Base-by-base conservation (phyloP, 2,888 invertebrate genomes). In the Ecdyonurus torrentis region DNA sequence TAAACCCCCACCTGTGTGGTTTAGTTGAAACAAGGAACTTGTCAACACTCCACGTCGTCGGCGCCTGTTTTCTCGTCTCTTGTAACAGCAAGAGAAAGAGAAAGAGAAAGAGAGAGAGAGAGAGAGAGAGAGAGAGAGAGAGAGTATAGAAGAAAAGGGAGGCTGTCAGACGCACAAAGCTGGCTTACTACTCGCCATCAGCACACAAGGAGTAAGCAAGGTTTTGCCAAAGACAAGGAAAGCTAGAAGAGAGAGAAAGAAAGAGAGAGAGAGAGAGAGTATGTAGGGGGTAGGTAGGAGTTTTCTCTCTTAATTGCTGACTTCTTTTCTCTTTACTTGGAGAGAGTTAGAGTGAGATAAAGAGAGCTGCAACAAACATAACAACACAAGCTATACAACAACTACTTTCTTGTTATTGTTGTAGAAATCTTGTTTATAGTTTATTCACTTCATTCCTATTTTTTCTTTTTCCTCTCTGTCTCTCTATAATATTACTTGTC, bases 101-200 rank as follows among this genome's bases (percentile, higher is more conserved):
- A 10, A 15, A 37, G 37, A 5, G 37, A 5, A 10, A 37, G 37
- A 37, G 15, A 37, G 37, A 37, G 37, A 37, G 37, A 37, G 37
- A 37, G 37, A 37, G 37, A 37, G 37, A 37, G 37, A 37, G 37
- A 37, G 37, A 37, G 37, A 37, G 37, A 15, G 37, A 15, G 37
- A 10, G 37, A 15, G 37, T 5, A 10, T 37, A 15, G 37, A 55
- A 55, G 55, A 55, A 20, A 55, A 50, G 50, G 50, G 50, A 18
- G 10, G 55, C n/a, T 55, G 55, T 55, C 55, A 55, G 55, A 20
- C 22, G 55, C 55, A 55, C 55, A 55, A 55, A 55, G 55, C 55
- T 37, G 20, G 55, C 55, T n/a, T n/a, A n/a, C 22, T 20, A 55
- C 55, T 20, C 55, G 55, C 55, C 22, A 22, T 22, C 19, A 55